Conservation (phyloP, 2,113 vertebrate species). For the Hemiscyllium ocellatum region DNA sequence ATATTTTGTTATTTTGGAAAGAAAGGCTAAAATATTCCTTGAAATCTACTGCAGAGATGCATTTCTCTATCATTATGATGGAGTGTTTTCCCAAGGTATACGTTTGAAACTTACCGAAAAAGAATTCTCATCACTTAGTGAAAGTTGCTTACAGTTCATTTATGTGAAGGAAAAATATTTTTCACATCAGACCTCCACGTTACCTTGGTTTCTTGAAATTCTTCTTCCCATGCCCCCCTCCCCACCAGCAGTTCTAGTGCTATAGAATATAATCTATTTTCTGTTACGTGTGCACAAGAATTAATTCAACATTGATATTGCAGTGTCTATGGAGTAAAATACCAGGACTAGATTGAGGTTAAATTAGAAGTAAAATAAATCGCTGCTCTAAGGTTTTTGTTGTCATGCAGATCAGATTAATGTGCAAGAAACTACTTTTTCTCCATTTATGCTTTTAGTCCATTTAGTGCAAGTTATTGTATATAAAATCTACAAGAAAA, state of each 20-base stretch:
- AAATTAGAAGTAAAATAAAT: background rate
- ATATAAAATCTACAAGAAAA: background rate
- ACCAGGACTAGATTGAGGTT: background rate
- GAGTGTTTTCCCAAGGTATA: background rate
- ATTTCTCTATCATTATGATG: background rate
- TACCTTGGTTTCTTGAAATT: background rate
- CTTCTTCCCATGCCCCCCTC: background rate
- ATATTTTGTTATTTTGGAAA: conserved; percentile 6
- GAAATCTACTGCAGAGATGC: background rate
- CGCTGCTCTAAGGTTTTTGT: background rate
- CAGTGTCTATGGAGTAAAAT: background rate
- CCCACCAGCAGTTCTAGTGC: background rate
- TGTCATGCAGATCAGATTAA: background rate
- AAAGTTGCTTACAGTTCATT: background rate
- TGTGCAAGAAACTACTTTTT: background rate
- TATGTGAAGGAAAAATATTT: background rate
- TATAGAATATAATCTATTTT: background rate
- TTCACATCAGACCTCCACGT: background rate
- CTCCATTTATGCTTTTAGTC: background rate
- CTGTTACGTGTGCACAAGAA: background rate
- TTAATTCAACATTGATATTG: background rate
- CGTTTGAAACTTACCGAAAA: background rate
- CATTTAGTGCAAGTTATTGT: background rate
- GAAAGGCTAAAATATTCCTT: background rate
- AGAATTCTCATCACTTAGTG: background rate